phyloP scores from a whole-genome alignment of 2,113 vertebrate genomes.

The Condylura cristata region DNA sequence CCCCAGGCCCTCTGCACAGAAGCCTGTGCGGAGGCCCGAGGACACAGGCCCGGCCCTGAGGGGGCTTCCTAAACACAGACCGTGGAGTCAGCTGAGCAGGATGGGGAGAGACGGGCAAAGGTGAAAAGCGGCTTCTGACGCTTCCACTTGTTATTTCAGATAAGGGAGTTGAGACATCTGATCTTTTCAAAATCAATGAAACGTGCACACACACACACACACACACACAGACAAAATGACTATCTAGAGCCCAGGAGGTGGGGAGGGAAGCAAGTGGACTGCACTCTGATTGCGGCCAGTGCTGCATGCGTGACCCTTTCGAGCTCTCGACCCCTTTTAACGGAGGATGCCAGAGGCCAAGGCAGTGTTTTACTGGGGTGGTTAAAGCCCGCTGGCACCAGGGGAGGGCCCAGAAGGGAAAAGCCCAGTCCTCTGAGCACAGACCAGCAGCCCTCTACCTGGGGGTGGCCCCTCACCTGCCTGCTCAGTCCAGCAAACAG shows the following conservation, averaged over 20 bases:
- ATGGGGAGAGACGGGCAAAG: not conserved
- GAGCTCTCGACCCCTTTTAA: not conserved
- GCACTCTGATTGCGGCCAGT: no score
- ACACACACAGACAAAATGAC: not conserved
- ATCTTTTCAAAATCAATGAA: not conserved
- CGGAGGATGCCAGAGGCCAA: not conserved
- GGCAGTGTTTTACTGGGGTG: not conserved
- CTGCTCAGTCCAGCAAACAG: not conserved
- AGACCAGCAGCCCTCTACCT: not conserved
- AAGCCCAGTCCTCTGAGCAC: not conserved
- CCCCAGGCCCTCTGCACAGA: not conserved
- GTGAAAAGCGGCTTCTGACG: not conserved
- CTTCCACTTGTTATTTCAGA: not conserved
- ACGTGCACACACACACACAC: not conserved
- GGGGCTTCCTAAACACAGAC: not conserved
- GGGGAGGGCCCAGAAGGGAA: not conserved
- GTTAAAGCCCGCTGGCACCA: not conserved
- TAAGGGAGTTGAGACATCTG: not conserved
- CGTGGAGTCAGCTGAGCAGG: not conserved
- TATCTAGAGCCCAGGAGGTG: not conserved
- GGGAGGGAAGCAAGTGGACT: not conserved
- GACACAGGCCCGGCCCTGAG: not conserved
- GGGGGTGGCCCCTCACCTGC: no score
- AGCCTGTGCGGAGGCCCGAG: fast-evolving
- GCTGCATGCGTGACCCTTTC: not conserved